Base-by-base conservation (phyloP, 2,113 vertebrate genomes). In the Silurus glanis region DNA sequence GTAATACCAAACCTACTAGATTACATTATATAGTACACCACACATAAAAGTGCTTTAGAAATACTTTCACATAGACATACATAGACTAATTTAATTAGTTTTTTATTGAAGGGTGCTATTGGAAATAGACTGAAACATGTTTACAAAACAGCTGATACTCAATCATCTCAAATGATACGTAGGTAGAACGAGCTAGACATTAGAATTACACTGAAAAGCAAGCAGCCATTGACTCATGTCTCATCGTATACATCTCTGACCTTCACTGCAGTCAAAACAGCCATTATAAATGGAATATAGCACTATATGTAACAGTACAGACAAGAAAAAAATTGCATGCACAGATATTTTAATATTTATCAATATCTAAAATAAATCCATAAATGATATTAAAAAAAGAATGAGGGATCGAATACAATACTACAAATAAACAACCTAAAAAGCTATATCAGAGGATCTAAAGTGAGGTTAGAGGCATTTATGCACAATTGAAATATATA, bases 41-140 rank as follows among this genome's bases (percentile, higher is more conserved):
- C 59, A 51, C 64, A 25, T 83, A 61, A 21, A 69, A 9, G 53
- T 78, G 59, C 37, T 72, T 28, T 37, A 51, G 51, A 37, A 56
- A 64, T 45, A 0, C 37, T 37, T 37, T 37, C 37, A 37, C 37
- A 37, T 37, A 37, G 37, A 37, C 37, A 37, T 37, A 37, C 2
- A 37, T 37, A 2, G 37, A 37, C 37, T 37, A 56, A 78, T 66
- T 28, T 45, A 16, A 14, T 25, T 58, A 28, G 83, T 86, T 45
- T 58, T 51, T 69, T 14, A 80, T 67, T 64, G 71, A 87, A 6
- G 37, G 80, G 71, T 87, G 82, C 82, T 61, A 69, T 87, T 89
- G 84, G 51, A 76, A 47, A 74, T 69, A 78, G 49, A 69, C 28
- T 75, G 61, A 13, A 49, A n/a, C 37, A 62, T 14, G 67, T 76